Evolutionary conservation across 2,113 vertebrate species (phyloP), one percentile per base, ranked within the genome.

Genomic region (Psephotus haematonotus): DNA sequence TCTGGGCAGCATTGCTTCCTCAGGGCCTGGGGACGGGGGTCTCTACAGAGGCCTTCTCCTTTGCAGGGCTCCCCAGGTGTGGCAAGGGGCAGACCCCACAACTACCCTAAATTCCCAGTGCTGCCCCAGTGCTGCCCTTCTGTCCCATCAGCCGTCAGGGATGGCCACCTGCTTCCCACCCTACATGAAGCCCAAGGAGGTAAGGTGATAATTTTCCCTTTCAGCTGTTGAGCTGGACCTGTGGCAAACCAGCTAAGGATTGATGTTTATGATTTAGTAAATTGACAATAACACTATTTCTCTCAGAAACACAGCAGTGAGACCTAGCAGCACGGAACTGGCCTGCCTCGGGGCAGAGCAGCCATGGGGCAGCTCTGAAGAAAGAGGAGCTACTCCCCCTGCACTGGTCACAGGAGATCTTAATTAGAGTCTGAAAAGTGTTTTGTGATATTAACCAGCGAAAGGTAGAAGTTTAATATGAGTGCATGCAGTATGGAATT

Each of bases 131-230:
- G 37, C 55, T 78, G 25, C 46, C 62, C 37, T 62, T 20, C 33
- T 0, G 1, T 29, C 10, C 25, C 8, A 5, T 31, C 22, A 29
- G 5, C 17, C 33, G 24, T 39, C 50, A n/a, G 46, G 17, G 47
- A 39, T 31, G 28, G 39, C 52, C 3, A 0, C 22, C 20, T 1
- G 1, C 55, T 67, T 52, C 59, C 3, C 22, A 19, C 28, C 4
- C 10, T 2, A 1, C n/a, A 14, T 0, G 1, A 33, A 59, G 20
- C 47, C 9, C 28, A 5, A 16, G 28, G 10, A 64, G 24, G 3
- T 62, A 8, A 47, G 27, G 68, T 83, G 33, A 6, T n/a, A 5
- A 8, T 52, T 84, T 55, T 57, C 41, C 9, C 64, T 78, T 43
- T 65, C 13, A 1, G 28, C 35, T 86, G n/a, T 47, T 50, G 37